Evolutionary conservation across 2,797 vertebrate species (phyloP), one percentile per base, ranked within the genome.

Genomic region (Poeciliopsis infans): DNA sequence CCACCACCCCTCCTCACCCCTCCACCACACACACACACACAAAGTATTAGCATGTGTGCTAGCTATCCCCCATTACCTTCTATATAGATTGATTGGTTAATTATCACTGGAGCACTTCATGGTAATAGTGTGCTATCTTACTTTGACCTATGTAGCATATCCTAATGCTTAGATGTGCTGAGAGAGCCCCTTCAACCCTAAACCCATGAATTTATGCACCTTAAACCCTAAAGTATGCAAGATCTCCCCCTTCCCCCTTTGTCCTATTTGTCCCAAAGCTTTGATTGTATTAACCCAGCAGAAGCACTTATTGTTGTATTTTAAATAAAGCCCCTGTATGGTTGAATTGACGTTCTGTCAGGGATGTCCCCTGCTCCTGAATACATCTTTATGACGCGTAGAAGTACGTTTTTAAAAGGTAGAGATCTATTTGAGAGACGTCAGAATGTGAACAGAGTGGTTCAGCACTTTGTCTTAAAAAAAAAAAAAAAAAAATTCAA

Each of bases 271-370:
- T 85, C 91, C 86, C 79, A 88, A 92, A 91, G 93, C 92, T 94
- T 93, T 93, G 92, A 95, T 95, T 96, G 94, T 96, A 95, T 92
- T 90, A 72, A 81, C 90, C 91, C 90, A 95, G 94, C 92, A 83
- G 75, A 94, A 94, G 95, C 95, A 96, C 95, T 96, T 96, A 94
- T 87, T 87, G 85, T 94, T 94, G 87, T 95, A 95, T 95, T 94
- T 94, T 91, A 91, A 89, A 86, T 79, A 77, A 88, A 86, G 88
- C 88, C 90, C 92, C 89, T 79, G 66, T 81, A 79, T 72, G 81
- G 85, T 72, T 82, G 79, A 85, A 89, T 83, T 77, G 78, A 89
- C 75, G 25, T 83, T 85, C 31, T 75, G 76, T 82, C 75, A 72
- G 89, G 91, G 87, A 76, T 39, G 61, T 68, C 76, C 85, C 87